Evolutionary conservation across 2,797 vertebrate species (phyloP), one percentile per base, ranked within the genome.

Genomic region (Onychomys leucogaster): DNA sequence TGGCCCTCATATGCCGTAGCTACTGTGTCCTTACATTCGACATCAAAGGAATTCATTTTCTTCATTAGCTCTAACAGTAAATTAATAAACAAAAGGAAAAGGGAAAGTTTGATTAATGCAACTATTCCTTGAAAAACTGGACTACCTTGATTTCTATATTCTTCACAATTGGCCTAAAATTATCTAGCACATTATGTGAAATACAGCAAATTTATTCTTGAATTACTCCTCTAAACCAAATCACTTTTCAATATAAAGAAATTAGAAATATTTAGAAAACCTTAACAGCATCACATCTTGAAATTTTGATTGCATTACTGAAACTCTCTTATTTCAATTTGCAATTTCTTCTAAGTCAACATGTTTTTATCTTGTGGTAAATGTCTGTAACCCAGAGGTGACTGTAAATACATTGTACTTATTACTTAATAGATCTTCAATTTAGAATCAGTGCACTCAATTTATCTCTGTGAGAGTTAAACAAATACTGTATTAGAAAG

Each of bases 341-440:
- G 59, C 59, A 94, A 81, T 96, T 41, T 57, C 49, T 82, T 95
- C 57, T 69, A 91, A 96, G 63, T 96, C 76, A 96, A 76, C 78
- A 75, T 95, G 91, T 92, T 98, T 97, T 97, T 89, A 97, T 96
- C 82, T 94, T 83, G 55, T 92, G 88, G 55, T 93, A 94, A 97
- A 95, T 93, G 84, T 95, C 97, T 98, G 93, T 96, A 92, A 96
- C 61, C 34, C 25, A 49, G 95, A 89, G 89, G 89, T 91, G 96
- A 95, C 97, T 96, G 89, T 71, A 96, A 94, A 97, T 41, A 32
- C 85, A 96, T 91, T 84, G 49, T 95, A 86, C 88, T 97, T 94
- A 96, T 96, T 96, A 94, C 81, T 96, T 96, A 97, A 96, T 94
- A 94, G 82, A 94, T 91, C 90, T 94, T 97, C 94, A 97, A 85